Evolutionary conservation across 2,113 vertebrate species (phyloP), one percentile per base, ranked within the genome.

Genomic region (Equus quagga): DNA sequence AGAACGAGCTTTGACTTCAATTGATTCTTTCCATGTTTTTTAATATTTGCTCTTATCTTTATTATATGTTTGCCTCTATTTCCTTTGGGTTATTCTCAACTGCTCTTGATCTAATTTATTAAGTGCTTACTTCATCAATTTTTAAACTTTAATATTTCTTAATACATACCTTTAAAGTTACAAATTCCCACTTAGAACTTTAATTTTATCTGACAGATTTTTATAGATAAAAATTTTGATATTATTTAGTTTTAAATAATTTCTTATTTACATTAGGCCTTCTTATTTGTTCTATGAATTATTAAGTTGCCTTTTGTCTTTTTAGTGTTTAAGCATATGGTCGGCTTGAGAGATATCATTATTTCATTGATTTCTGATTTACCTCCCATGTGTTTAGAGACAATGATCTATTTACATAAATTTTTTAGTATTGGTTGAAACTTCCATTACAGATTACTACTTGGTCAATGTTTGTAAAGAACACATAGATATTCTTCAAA

Each of bases 81-180:
- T 89, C 9, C 33, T 49, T 73, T 51, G 24, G 18, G 3, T 76
- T 54, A 81, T 78, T 18, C 54, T 78, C 3, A 58, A 15, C 51
- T 51, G 58, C 1, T 11, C 6, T 87, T 88, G 36, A 28, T 19
- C 5, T 76, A 31, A 86, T 46, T 86, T 65, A 64, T 51, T 73
- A 67, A 79, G 41, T 18, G 17, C 33, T 76, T 93, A 54, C 46
- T 75, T 84, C 31, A 92, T 54, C 36, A 92, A 76, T 31, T 89
- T 89, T 94, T 89, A 94, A 89, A 89, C 28, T 46, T 82, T 31
- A 86, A 12, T 80, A 80, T 89, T 73, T 84, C 28, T 70, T 80
- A 54, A 79, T 51, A 31, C 13, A 15, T 73, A 36, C 36, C 31
- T 72, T 64, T 21, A 83, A 83, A 60, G 12, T 83, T 65, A 65